Evolutionary conservation across 1,140 invertebrate species (phyloP).

Genomic region (Calephelis nemesis): DNA sequence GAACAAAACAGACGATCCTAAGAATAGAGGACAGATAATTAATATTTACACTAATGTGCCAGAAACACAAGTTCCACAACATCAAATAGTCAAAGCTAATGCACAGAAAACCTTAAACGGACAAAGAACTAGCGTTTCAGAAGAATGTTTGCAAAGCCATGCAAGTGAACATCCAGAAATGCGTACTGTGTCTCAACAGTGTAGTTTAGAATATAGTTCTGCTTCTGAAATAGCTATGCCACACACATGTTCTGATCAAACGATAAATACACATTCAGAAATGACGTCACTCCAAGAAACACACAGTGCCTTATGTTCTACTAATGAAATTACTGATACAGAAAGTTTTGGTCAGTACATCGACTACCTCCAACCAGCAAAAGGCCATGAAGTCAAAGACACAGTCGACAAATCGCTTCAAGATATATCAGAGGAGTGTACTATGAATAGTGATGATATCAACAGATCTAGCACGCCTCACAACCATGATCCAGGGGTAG

Average conservation of each 20-base stretch:
- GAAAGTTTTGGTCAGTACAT: constrained; percentile 77
- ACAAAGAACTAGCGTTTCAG: constrained; percentile 64
- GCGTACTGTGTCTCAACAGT: constrained; percentile 76
- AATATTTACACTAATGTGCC: constrained; percentile 88
- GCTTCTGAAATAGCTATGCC: constrained; percentile 74
- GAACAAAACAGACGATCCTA: constrained; percentile 61
- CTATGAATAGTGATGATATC: constrained; percentile 66
- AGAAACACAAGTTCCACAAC: constrained; percentile 83
- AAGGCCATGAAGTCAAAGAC: constrained; percentile 50
- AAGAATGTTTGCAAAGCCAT: constrained; percentile 67
- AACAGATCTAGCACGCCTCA: constrained; percentile 54
- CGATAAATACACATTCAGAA: constrained; percentile 74
- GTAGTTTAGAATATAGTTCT: constrained; percentile 75
- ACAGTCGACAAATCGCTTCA: constrained; percentile 60
- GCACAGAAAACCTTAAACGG: constrained; percentile 56
- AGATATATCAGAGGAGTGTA: constrained; percentile 71
- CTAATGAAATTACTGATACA: constrained; percentile 75
- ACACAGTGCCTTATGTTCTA: constrained; percentile 73
- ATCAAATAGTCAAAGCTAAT: constrained; percentile 77
- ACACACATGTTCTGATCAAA: constrained; percentile 73
- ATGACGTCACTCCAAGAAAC: constrained; percentile 75
- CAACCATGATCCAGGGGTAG: constrained; percentile 40
- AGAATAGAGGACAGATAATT: constrained; percentile 80
- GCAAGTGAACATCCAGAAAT: constrained; percentile 67
- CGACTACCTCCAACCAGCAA: constrained; percentile 66